Evolutionary conservation across 2,113 vertebrate genomes (phyloP), one percentile per base, ranked within the genome.

Genomic region (Meles meles): DNA sequence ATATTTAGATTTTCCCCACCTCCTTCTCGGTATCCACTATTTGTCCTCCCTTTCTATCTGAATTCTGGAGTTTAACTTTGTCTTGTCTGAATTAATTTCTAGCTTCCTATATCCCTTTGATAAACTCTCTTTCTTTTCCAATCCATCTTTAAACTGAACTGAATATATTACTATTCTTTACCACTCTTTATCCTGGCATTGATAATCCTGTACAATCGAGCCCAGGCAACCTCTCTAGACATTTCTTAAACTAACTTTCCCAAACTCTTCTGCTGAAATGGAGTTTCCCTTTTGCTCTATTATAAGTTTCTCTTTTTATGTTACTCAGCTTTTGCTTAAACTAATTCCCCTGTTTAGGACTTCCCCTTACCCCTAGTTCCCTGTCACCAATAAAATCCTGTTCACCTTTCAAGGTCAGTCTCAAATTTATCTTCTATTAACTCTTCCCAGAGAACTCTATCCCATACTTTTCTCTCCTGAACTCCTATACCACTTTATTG

Each of bases 391-490:
- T 82, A 91, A 93, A 96, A 90, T 89, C 27, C 31, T 81, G 88
- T 71, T 82, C 18, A 88, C 97, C 57, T 91, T 85, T 89, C 90
- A 90, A 89, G 21, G 55, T 91, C 47, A 93, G 14, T 86, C 87
- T 95, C 42, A 97, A 93, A 52, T 97, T 6, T 94, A 27, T 90
- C 34, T 65, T 95, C 14, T 92, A 61, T 88, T 80, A 94, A 96
- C 49, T 91, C 44, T 96, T 94, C 47, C 47, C 57, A 77, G 49
- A 44, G 57, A 27, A 69, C 25, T 74, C 69, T 4, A 90, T 7
- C 23, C 44, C 39, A 86, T 85, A 49, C 42, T 92, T 95, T 96
- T 57, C 34, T 84, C 34, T 59, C 18, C 57, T 94, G 55, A 67
- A 93, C 15, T 69, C 25, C 61, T 47, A 74, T 93, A 83, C n/a